Evolutionary conservation across 2,888 invertebrate genomes (phyloP).

Genomic region (Proisotoma minuta): DNA sequence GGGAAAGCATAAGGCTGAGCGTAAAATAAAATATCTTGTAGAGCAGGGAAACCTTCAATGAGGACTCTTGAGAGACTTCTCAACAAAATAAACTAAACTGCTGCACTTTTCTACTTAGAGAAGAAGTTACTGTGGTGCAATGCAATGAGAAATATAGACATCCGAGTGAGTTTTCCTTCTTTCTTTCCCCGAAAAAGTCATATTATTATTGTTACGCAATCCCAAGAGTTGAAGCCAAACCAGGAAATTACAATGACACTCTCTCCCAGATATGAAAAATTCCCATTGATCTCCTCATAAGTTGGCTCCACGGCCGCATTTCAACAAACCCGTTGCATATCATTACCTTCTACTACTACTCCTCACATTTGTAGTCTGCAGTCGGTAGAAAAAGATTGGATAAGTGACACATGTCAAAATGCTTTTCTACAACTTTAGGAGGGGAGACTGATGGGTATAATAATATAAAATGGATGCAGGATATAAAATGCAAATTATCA

Average conservation of each 20-base stretch:
- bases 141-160: conserved; percentile 3
- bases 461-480: too few relatives aligned
- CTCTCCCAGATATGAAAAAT: conserved; percentile 32
- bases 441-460: too few relatives aligned
- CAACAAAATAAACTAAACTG: neutral
- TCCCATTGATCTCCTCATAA: conserved; percentile 20
- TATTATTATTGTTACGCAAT: too few relatives aligned
- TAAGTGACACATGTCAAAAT: conserved; percentile 5
- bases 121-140: neutral
- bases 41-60: neutral
- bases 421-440: neutral
- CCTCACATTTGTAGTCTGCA: too few relatives aligned
- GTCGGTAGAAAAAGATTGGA: neutral
- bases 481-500: too few relatives aligned
- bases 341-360: too few relatives aligned
- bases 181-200: too few relatives aligned
- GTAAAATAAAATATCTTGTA: conserved; percentile 6
- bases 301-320: too few relatives aligned
- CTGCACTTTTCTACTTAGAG: conserved; percentile 8
- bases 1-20: conserved; percentile 10
- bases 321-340: too few relatives aligned
- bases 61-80: conserved; percentile 32
- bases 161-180: too few relatives aligned
- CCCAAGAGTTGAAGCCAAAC: conserved; percentile 9
- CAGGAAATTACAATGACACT: conserved; percentile 36